Conservation (phyloP, 2,113 vertebrate genomes). For the Dromaius novaehollandiae region DNA sequence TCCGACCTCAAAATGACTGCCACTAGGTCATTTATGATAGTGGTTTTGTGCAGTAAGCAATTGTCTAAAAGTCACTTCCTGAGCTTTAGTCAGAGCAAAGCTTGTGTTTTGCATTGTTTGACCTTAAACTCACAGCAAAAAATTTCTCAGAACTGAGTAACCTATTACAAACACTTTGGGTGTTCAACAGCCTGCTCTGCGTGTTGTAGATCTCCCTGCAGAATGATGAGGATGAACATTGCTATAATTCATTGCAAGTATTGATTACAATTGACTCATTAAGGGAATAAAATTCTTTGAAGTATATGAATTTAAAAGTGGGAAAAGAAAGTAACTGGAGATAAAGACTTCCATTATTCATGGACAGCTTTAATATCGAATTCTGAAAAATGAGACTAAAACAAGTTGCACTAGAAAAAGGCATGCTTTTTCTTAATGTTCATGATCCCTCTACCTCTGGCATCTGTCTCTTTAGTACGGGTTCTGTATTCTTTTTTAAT, state of each 20-base stretch:
- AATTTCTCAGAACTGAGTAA: not conserved
- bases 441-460: not conserved
- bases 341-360: not conserved
- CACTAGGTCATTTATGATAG: not conserved
- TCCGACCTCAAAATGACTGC: not conserved
- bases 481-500: not conserved
- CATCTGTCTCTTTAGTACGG: not conserved
- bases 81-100: not conserved
- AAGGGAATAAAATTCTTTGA: constrained; percentile 18
- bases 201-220: not conserved
- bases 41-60: not conserved
- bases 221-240: not conserved
- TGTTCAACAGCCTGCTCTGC: not conserved
- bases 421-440: not conserved
- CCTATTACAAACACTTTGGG: not conserved
- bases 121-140: not conserved
- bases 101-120: not conserved
- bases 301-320: not conserved
- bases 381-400: not conserved
- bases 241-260: not conserved
- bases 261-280: constrained; percentile 45
- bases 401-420: not conserved
- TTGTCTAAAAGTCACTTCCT: not conserved
- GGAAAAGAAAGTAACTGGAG: not conserved
- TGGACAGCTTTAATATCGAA: not conserved